Percentiles rank a stretch among this genome's conserved stretches.
Conservation (phyloP, 92 coral and sea anemone species). For the Epizoanthus fatuus region DNA sequence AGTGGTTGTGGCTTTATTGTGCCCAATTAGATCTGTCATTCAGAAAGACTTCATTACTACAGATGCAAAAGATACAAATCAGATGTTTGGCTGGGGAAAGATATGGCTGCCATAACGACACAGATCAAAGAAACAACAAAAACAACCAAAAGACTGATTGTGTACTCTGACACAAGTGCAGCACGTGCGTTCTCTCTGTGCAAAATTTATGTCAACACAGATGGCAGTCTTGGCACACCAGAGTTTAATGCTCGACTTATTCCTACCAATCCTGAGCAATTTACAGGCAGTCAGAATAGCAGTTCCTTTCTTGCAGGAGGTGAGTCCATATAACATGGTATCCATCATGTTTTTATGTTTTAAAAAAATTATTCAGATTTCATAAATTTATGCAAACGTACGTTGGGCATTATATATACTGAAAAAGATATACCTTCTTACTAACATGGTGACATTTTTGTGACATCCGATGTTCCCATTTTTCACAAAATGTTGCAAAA, state of each 20-base stretch:
- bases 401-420: too few species aligned
- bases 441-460: too few species aligned
- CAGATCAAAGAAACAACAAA: slow-evolving; percentile 68
- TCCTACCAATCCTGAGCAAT: slow-evolving; percentile 52
- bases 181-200: slow-evolving; percentile 76
- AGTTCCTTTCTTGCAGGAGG: slow-evolving; percentile 78
- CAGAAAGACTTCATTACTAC: slow-evolving; percentile 83
- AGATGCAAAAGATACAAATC: slow-evolving; percentile 64
- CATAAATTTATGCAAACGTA: neutral
- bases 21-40: slow-evolving; percentile 56
- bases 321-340: slow-evolving; percentile 1
- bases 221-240: slow-evolving; percentile 73
- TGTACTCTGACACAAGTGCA: slow-evolving; percentile 46
- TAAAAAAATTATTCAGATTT: neutral
- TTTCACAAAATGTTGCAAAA: too few species aligned
- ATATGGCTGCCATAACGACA: slow-evolving; percentile 59
- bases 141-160: slow-evolving; percentile 54
- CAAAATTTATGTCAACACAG: slow-evolving; percentile 61
- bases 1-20: neutral
- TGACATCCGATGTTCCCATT: too few species aligned
- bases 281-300: neutral
- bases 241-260: slow-evolving; percentile 62
- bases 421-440: too few species aligned
- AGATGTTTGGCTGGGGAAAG: slow-evolving; percentile 71
- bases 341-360: too few species aligned